Conservation (phyloP, 2,113 vertebrate genomes). For the Rhizomys pruinosus region DNA sequence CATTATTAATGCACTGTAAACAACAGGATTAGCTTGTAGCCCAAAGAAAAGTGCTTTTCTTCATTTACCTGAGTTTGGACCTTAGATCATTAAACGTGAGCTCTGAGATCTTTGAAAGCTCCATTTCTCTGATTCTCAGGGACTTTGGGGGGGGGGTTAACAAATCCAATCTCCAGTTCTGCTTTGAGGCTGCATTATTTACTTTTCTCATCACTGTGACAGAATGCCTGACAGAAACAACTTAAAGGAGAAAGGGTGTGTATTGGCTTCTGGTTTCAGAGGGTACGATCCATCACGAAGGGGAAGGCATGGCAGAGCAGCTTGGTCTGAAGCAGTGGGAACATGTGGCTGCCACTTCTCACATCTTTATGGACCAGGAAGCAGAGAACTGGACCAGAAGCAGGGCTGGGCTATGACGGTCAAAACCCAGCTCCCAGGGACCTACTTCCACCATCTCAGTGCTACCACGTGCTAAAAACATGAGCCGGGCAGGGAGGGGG, state of each 20-base stretch:
- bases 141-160: background rate
- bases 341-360: background rate
- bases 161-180: background rate
- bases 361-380: background rate
- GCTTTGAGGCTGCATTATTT: background rate
- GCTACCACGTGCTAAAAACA: background rate
- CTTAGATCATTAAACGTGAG: background rate
- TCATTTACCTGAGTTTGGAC: background rate
- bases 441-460: too few relatives aligned
- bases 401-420: too few relatives aligned
- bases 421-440: background rate
- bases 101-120: background rate
- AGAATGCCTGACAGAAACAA: background rate
- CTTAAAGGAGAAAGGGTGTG: background rate
- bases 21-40: background rate
- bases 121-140: conserved; percentile 8
- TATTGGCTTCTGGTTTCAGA: background rate
- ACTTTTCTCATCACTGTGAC: background rate
- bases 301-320: background rate
- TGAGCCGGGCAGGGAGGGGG: background rate
- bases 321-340: background rate
- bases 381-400: background rate
- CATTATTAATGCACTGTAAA: background rate
- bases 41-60: conserved; percentile 12
- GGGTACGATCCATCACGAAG: background rate